These are phyloP conservation scores for Schizopygopsis pylzovi DNA, from an alignment of 2,797 vertebrate genomes.

Conservation along the genomic window DNA sequence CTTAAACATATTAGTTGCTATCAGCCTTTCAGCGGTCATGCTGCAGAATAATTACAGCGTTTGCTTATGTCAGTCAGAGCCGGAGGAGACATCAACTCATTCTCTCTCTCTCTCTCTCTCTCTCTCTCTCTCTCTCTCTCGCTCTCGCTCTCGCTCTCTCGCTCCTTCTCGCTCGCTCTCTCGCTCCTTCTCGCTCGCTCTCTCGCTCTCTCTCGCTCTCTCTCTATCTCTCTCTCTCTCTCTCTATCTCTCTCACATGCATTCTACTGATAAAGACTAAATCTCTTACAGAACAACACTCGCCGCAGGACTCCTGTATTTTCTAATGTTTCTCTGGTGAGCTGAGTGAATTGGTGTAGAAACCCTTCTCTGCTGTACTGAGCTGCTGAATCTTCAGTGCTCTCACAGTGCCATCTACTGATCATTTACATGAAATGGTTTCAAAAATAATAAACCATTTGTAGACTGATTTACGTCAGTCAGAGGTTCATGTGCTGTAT, in stretches of 20 bases:
- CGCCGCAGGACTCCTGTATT: constrained; percentile 33
- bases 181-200: no score
- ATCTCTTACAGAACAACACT: constrained; percentile 44
- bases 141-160: not conserved
- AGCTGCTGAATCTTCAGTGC: not conserved
- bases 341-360: constrained; percentile 1
- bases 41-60: constrained; percentile 35
- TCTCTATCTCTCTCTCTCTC: not conserved
- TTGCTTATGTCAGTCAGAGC: constrained; percentile 38
- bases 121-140: not conserved
- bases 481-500: not conserved
- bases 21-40: constrained; percentile 19
- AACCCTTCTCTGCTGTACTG: no score
- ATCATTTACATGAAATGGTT: not conserved
- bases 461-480: not conserved
- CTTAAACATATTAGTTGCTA: constrained; percentile 5
- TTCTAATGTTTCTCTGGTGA: constrained; percentile 46
- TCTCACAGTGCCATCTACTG: constrained; percentile 73
- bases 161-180: not conserved
- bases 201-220: not conserved
- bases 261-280: constrained; percentile 9
- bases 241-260: no score
- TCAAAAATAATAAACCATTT: not conserved
- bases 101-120: not conserved
- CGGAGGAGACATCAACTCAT: not conserved